Evolutionary conservation across 1,140 invertebrate genomes (phyloP).

Genomic region (Hypsibius dujardini): DNA sequence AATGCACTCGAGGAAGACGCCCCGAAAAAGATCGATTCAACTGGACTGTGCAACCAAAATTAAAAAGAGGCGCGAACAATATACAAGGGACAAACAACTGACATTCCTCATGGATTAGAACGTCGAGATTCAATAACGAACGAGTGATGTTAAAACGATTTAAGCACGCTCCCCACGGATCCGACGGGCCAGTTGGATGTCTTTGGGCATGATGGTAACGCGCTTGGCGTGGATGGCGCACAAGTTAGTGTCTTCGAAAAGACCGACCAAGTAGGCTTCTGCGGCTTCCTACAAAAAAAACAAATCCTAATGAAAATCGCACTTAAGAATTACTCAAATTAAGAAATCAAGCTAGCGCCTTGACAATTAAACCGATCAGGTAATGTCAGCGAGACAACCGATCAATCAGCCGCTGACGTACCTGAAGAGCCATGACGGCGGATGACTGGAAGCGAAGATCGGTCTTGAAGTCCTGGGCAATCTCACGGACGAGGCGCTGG

Average conservation of each 20-base stretch:
- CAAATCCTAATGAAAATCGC: too few species aligned
- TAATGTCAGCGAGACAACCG: background rate
- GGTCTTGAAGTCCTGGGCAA: constrained; percentile 56
- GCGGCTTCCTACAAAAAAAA: constrained; percentile 55
- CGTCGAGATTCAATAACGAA: too few species aligned
- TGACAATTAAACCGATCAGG: too few species aligned
- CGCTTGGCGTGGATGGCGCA: constrained; percentile 83
- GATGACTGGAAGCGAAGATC: constrained; percentile 41
- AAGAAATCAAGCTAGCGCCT: too few species aligned
- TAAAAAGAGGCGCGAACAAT: too few species aligned
- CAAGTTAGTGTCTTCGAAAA: constrained; percentile 79
- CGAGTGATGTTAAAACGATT: too few species aligned
- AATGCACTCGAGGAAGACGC: too few species aligned
- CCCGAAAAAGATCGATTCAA: too few species aligned
- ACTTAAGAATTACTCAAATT: too few species aligned
- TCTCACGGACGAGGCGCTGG: constrained; percentile 65
- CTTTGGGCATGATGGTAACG: constrained; percentile 89
- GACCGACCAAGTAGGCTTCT: constrained; percentile 66
- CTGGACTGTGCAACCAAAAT: too few species aligned
- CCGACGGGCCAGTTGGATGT: constrained; percentile 70
- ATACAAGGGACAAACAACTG: too few species aligned
- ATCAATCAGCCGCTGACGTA: constrained; percentile 19
- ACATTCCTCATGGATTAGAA: too few species aligned
- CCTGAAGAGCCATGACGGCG: constrained; percentile 34
- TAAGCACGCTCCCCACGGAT: constrained; percentile 44